Conservation (phyloP, 2,797 vertebrate species). For the Anguilla marmorata region DNA sequence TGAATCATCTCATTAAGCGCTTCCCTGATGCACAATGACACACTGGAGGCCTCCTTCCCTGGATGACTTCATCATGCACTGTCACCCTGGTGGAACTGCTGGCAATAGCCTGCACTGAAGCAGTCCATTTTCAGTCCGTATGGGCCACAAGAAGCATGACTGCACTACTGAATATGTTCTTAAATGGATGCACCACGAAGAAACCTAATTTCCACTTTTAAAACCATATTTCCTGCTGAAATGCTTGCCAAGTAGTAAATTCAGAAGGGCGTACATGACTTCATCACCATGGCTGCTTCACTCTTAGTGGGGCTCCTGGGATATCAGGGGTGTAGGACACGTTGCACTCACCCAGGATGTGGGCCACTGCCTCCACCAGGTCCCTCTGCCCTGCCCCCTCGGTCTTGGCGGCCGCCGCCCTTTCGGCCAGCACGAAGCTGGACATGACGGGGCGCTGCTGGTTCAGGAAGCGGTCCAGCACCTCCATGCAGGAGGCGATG, state of each 20-base stretch:
- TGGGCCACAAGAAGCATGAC: not conserved
- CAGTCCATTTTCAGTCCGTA: not conserved
- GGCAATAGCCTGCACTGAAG: not conserved
- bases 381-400: conserved; percentile 71
- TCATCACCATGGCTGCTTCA: not conserved
- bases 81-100: not conserved
- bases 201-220: not conserved
- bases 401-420: conserved; percentile 56
- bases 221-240: not conserved
- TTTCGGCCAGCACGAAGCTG: conserved; percentile 91
- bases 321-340: not conserved
- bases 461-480: conserved; percentile 87
- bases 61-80: not conserved
- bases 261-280: not conserved
- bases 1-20: not conserved
- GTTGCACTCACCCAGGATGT: conserved; percentile 84
- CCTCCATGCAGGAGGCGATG: conserved; percentile 88
- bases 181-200: not conserved
- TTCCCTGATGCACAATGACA: not conserved
- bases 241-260: not conserved
- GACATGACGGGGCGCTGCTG: conserved; percentile 83
- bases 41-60: not conserved
- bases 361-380: conserved; percentile 84
- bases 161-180: not conserved
- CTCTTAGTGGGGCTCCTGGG: not conserved